Base-by-base conservation (phyloP, 37 sponge, comb jelly and placozoan species). In the Eunapius fragilis region DNA sequence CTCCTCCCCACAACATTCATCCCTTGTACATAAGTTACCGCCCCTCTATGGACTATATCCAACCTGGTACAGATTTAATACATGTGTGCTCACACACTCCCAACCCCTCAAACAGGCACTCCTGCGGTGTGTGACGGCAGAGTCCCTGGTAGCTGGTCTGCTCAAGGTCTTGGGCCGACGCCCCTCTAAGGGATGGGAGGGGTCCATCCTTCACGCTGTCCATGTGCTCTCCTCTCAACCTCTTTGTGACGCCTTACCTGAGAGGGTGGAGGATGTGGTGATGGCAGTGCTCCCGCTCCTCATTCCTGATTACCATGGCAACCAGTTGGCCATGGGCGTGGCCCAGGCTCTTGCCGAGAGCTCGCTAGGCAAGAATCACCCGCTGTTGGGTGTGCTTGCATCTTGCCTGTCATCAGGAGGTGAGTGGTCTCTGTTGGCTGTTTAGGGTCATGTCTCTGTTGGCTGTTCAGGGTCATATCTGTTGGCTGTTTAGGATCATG, bases 271-370 rank as follows among this genome's bases (percentile, higher is more conserved):
- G 45, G 76, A 82, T 25, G 68, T 87, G 67, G 36, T 91, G 6
- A 50, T 69, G 24, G 31, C 71, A 36, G 30, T 79, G 5, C 30
- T 89, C 2, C 86, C 89, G 0, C 86, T 84, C 27, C 67, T 92
- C 24, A 71, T 73, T 47, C 48, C 86, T 0, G 75, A 41, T 41
- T 68, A 80, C 71, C 85, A 85, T 89, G 81, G 90, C 41, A 89
- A 89, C 69, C 30, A 68, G 28, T 68, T 80, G 31, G 58, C 75
- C 31, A 81, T 76, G 30, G 37, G 28, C 25, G 81, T 92, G 79
- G 48, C 68, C 23, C 23, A 31, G 9, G 69, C 68, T 32, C 32
- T 92, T 23, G 32, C 67, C 0, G 36, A 71, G 10, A 92, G 89
- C 48, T 1, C 31, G n/a, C 68, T 91, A 47, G 69, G 79, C 25